Evolutionary conservation across 2,888 invertebrate species (phyloP), one percentile per base, ranked within the genome.

Genomic region (Merodon equestris): DNA sequence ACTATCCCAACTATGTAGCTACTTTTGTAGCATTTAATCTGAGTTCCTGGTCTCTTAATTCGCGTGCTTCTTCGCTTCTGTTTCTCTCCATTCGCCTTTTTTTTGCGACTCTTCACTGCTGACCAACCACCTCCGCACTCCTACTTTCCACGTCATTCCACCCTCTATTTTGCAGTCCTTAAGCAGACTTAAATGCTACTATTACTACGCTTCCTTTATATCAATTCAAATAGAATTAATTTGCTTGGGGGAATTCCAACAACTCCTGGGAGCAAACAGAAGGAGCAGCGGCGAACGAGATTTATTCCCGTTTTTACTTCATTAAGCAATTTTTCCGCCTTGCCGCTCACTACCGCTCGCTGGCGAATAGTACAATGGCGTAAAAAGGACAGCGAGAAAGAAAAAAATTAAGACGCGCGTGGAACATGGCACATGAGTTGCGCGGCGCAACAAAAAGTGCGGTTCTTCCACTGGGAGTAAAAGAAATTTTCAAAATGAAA

Each of bases 271-370:
- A 72, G 27, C 50, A n/a, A n/a, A n/a, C n/a, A 50, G 45, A 14
- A 42, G 53, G 48, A 68, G 54, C 58, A 45, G 53, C 40, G 38
- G 38, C 45, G 54, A 70, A 64, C 50, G 58, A 79, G 79, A 74
- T 79, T 74, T 74, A 74, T 74, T 74, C 70, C 68, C 54, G 51
- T 79, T 79, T 79, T 79, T 79, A 79, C 79, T 79, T 79, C 79
- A 79, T 79, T 79, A 79, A 79, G 74, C 79, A 79, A 79, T 79
- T 79, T 64, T 60, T 70, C 48, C 48, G 51, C 27, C 67, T 47
- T 18, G 45, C 42, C 34, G n/a, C 18, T 44, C 50, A 27, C 48
- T 14, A 27, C 27, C 27, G 2, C 27, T 27, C 27, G 27, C 27
- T 7, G 27, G 2, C 7, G 27, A 27, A 27, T 27, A 27, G 7